Evolutionary conservation across 2,888 invertebrate genomes (phyloP), one percentile per base, ranked within the genome.

Genomic region (Limenitis camilla): DNA sequence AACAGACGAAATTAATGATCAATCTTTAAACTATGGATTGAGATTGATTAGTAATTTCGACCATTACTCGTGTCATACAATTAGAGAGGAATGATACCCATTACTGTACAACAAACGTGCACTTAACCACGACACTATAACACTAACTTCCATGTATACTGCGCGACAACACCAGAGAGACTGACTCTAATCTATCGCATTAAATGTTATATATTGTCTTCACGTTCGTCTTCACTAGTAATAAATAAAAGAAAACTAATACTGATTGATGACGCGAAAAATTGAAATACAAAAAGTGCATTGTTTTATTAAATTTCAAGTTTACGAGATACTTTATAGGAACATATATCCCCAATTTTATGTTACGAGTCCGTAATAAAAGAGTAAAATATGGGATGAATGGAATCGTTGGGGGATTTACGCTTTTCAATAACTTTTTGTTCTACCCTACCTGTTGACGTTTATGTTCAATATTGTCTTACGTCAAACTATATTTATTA

Each of bases 281-380:
- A 46, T 46, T 42, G 45, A 45, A 42, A 57, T 46, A 49, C 32
- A 45, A 42, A 57, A 49, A 49, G 29, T 51, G 51, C 46, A 52
- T 67, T 69, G 70, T 74, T 72, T 69, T 67, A 71, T 67, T 68
- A 73, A 74, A 70, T 71, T 72, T 68, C 65, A 66, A 67, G 64
- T 73, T 77, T 75, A 78, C 71, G 67, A 65, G 66, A 58, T 66
- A 70, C 71, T 78, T 78, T 78, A 78, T 72, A 65, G 73, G 61
- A 62, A 57, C 70, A 69, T 75, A 73, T 74, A 74, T 77, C 76
- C 74, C 69, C 71, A 68, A 72, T 67, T 75, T 75, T 74, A 74
- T 67, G 69, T 71, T 66, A 76, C 71, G 67, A 68, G 64, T 48
- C 48, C 47, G 66, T 59, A 62, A 66, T 69, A 70, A 72, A 69